Percentiles rank a stretch among this genome's conserved stretches.
phyloP scores from a whole-genome alignment of 2,797 vertebrate genomes.

The Vireo griseus region DNA sequence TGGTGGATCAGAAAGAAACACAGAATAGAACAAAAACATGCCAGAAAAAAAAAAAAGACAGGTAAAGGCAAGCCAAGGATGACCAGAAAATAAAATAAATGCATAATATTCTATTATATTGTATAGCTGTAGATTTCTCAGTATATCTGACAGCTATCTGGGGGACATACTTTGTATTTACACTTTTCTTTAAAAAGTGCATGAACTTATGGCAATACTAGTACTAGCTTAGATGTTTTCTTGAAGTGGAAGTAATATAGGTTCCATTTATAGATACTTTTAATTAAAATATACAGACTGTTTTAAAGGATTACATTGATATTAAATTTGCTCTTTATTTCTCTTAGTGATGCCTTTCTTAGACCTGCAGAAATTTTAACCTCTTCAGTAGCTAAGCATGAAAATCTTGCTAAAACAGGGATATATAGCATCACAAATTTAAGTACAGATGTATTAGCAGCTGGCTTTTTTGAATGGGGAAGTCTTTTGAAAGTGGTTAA shows the following conservation, averaged over 20 bases:
- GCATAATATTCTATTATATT: not conserved
- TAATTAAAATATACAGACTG: not conserved
- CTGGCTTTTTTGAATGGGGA: not conserved
- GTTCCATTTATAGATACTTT: not conserved
- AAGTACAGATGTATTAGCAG: not conserved
- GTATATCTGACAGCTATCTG: not conserved
- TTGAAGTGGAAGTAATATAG: not conserved
- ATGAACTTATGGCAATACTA: not conserved
- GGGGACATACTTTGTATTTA: not conserved
- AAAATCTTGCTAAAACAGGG: not conserved
- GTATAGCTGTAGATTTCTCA: not conserved
- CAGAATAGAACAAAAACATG: constrained; percentile 33
- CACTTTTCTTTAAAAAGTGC: not conserved
- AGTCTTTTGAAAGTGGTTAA: not conserved
- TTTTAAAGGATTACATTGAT: not conserved
- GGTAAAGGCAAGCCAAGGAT: constrained; percentile 39
- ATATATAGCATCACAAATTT: not conserved
- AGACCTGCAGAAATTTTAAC: not conserved
- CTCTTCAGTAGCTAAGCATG: not conserved
- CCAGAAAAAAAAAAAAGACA: constrained; percentile 66
- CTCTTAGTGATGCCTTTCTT: not conserved
- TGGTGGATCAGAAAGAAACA: constrained; percentile 47
- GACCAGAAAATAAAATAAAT: not conserved
- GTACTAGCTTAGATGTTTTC: not conserved
- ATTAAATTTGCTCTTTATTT: not conserved